These are phyloP conservation scores for Trachelipus rathkii DNA, from an alignment of 1,140 invertebrate genomes.

Conservation along the genomic window DNA sequence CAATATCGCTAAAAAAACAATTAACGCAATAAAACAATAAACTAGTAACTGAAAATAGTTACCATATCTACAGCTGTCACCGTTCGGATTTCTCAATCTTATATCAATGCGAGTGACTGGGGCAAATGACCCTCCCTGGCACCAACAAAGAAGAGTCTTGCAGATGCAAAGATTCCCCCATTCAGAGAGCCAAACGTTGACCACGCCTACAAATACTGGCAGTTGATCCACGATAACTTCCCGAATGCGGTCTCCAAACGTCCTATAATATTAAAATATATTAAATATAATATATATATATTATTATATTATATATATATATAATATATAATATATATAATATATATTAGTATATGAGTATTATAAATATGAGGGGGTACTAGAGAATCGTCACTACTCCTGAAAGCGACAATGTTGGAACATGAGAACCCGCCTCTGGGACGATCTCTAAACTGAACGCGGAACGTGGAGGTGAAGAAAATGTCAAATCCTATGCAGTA, in stretches of 20 bases:
- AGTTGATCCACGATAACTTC: conserved; percentile 69
- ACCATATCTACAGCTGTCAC: conserved; percentile 80
- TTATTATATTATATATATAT: not conserved
- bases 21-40: no score
- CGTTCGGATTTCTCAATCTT: conserved; percentile 73
- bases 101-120: conserved; percentile 72
- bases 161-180: conserved; percentile 85
- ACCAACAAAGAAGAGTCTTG: conserved; percentile 83
- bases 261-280: no score
- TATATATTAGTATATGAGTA: no score
- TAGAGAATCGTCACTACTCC: no score
- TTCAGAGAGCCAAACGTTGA: conserved; percentile 80
- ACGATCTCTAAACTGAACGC: no score
- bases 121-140: conserved; percentile 87
- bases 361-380: no score
- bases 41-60: conserved; percentile 46
- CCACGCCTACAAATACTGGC: conserved; percentile 76
- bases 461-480: no score
- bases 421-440: no score
- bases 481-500: no score
- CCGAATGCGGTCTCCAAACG: conserved; percentile 74
- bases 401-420: no score
- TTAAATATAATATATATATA: conserved; percentile 59
- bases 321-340: conserved; percentile 2
- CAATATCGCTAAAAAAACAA: no score